Percentiles rank a stretch among this genome's conserved stretches.
These are phyloP conservation scores for Peromyscus californicus DNA, from an alignment of 2,113 vertebrate species.

Conservation along the genomic window DNA sequence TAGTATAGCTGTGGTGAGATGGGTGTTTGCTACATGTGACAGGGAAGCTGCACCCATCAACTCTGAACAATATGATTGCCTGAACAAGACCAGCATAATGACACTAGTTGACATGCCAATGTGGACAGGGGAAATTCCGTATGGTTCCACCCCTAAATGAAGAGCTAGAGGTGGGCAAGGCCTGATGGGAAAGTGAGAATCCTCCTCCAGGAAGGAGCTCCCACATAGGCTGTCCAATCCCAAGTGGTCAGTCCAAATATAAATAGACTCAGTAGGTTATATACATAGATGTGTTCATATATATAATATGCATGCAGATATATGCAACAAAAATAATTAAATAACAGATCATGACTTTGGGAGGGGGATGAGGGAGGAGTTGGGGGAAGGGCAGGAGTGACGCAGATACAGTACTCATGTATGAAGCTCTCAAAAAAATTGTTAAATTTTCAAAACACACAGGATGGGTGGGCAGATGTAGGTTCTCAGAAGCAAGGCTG, in stretches of 20 bases:
- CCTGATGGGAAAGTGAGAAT: not conserved
- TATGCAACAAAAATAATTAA: not conserved
- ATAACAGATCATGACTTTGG: not conserved
- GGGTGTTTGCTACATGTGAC: not conserved
- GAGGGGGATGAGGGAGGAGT: not conserved
- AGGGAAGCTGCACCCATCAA: not conserved
- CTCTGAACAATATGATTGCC: not conserved
- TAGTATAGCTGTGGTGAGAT: not conserved
- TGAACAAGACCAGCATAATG: not conserved
- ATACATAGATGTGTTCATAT: not conserved
- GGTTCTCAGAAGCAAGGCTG: not conserved
- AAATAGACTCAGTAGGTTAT: not conserved
- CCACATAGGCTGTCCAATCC: not conserved
- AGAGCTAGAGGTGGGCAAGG: not conserved
- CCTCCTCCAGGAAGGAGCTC: not conserved
- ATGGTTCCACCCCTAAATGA: not conserved
- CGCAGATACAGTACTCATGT: not conserved
- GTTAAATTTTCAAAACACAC: not conserved
- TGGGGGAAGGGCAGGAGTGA: not conserved
- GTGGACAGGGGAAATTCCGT: not conserved
- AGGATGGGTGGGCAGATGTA: not conserved
- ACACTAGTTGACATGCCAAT: too few species aligned
- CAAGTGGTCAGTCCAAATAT: not conserved
- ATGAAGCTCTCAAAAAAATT: not conserved
- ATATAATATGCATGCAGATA: not conserved